Evolutionary conservation across 1,140 invertebrate species (phyloP).

Genomic region (Ruditapes philippinarum): DNA sequence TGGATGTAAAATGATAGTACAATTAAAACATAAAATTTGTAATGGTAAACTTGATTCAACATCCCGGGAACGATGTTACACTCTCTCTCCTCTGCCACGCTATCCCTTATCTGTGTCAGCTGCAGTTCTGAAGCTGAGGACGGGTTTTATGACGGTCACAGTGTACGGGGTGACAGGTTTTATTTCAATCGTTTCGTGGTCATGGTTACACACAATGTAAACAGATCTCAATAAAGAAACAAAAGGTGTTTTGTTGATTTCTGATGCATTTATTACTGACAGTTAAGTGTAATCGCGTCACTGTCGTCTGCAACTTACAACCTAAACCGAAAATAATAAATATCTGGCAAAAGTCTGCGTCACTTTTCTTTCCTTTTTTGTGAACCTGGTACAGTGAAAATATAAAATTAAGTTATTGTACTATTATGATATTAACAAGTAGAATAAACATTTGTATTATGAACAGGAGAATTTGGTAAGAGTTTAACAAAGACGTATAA

Average conservation of each 20-base stretch:
- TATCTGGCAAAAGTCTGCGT: too few relatives aligned
- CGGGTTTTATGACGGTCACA: neutral
- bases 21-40: too few relatives aligned
- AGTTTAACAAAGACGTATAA: too few relatives aligned
- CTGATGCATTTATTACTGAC: slow-evolving; percentile 56
- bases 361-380: too few relatives aligned
- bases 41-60: too few relatives aligned
- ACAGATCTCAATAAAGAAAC: neutral
- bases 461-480: too few relatives aligned
- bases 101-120: neutral
- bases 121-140: neutral
- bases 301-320: slow-evolving; percentile 7
- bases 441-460: too few relatives aligned
- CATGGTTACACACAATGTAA: slow-evolving; percentile 14
- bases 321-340: too few relatives aligned
- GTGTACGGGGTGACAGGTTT: neutral
- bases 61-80: neutral
- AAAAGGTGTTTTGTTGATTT: slow-evolving; percentile 11
- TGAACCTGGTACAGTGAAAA: too few relatives aligned
- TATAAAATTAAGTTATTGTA: too few relatives aligned
- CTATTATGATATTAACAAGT: too few relatives aligned
- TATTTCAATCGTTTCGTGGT: slow-evolving; percentile 15
- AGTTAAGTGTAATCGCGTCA: slow-evolving; percentile 37
- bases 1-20: too few relatives aligned
- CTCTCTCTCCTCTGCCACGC: neutral